These are phyloP conservation scores for Tenthredo distinguenda DNA, from an alignment of 2,888 invertebrate species.

Conservation along the genomic window DNA sequence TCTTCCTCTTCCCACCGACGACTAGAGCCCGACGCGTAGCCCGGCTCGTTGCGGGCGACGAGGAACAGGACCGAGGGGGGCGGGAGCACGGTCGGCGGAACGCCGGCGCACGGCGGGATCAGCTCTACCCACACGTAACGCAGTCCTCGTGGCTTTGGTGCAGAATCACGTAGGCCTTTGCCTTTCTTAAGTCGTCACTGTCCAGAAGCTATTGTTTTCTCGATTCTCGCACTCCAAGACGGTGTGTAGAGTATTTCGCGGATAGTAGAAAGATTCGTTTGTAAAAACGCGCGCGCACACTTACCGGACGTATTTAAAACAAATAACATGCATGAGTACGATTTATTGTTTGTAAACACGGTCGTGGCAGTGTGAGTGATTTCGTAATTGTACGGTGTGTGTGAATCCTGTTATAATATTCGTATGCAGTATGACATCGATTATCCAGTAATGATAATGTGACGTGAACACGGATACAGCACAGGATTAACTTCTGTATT, in stretches of 20 bases:
- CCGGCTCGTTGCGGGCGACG: background rate
- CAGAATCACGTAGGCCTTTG: slow-evolving; percentile 29
- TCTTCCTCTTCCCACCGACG: background rate
- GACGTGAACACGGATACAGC: background rate
- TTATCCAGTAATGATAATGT: background rate
- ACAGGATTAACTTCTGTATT: background rate
- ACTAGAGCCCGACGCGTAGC: background rate
- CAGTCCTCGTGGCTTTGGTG: slow-evolving; percentile 34
- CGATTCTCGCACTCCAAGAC: background rate
- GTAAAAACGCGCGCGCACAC: background rate
- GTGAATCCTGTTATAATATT: background rate
- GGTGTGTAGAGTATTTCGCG: background rate
- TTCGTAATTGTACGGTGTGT: background rate
- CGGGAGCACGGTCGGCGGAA: slow-evolving; percentile 14
- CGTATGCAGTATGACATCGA: background rate
- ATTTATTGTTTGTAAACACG: slow-evolving; percentile 5
- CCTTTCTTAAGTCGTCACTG: slow-evolving; percentile 11
- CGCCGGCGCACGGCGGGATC: slow-evolving; percentile 37
- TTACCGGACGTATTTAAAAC: background rate
- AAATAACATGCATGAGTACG: background rate
- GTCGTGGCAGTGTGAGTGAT: background rate
- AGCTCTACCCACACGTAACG: slow-evolving; percentile 17
- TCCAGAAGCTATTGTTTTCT: slow-evolving; percentile 6
- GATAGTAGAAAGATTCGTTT: background rate
- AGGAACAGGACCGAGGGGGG: background rate